A percentile compares a stretch with the other conserved stretches of the same genome.
Conservation (phyloP, 2,888 invertebrate species). For the Drosophila leonis region DNA sequence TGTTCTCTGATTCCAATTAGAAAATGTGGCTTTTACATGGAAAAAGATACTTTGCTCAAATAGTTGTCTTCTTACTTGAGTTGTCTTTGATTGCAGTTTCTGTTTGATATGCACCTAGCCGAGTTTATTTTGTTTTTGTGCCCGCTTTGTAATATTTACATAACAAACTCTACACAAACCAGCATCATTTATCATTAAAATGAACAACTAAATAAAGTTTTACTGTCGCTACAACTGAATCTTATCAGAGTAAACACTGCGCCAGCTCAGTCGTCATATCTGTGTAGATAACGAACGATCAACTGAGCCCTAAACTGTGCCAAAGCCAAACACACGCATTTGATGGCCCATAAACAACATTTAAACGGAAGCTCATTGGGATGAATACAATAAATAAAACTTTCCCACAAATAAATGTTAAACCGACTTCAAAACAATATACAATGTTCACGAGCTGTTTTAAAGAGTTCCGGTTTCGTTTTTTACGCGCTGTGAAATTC, state of each 20-base stretch:
- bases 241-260: constrained; percentile 30
- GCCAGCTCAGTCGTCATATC: constrained; percentile 5
- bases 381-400: constrained; percentile 12
- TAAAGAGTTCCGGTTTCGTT: constrained; percentile 46
- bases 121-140: neutral
- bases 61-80: neutral
- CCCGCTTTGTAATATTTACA: neutral
- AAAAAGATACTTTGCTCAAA: neutral
- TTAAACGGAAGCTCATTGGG: constrained; percentile 20
- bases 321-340: constrained; percentile 6
- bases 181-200: neutral
- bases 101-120: neutral
- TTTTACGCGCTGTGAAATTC: constrained; percentile 36
- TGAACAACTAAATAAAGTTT: neutral
- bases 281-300: constrained; percentile 5
- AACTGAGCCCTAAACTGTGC: neutral
- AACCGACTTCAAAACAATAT: neutral
- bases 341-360: constrained; percentile 45
- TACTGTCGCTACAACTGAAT: neutral
- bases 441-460: constrained; percentile 14
- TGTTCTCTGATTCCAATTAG: neutral
- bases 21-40: neutral
- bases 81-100: neutral
- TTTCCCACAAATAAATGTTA: constrained; percentile 49
- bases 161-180: neutral